Percentiles rank a stretch among this genome's conserved stretches.
Evolutionary conservation across 23 tunicate species (phyloP).

Genomic region (Clavelina lepadiformis): DNA sequence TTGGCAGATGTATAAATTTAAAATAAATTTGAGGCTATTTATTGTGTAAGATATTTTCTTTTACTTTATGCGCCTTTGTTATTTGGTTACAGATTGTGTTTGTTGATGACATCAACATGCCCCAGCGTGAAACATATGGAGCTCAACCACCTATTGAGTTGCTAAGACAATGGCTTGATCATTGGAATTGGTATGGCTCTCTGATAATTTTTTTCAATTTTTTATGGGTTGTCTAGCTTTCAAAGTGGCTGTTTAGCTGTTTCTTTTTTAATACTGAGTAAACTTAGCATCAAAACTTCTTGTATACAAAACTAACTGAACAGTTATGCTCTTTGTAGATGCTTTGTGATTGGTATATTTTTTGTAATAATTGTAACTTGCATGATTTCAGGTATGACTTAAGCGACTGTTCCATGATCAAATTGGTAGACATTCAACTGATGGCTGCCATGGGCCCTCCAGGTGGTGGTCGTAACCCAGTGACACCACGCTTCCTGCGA

Average conservation of each 20-base stretch:
- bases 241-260: neutral
- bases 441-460: conserved; percentile 99
- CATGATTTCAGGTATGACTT: conserved; percentile 82
- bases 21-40: neutral
- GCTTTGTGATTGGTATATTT: neutral
- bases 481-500: conserved; percentile 90
- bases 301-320: too few species aligned
- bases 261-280: too few species aligned
- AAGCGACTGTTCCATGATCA: conserved; percentile 76
- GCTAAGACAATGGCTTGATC: conserved; percentile 94
- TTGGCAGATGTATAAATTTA: neutral
- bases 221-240: neutral
- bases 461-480: conserved; percentile 98
- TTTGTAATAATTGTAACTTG: too few species aligned
- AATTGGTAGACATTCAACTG: conserved; percentile 81
- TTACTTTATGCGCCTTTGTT: neutral
- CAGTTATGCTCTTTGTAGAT: too few species aligned
- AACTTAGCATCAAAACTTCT: too few species aligned
- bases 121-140: conserved; percentile 84
- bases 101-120: conserved; percentile 99
- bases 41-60: neutral
- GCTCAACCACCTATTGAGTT: conserved; percentile 99
- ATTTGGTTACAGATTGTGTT: conserved; percentile 53
- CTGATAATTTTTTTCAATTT: neutral
- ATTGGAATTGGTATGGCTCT: conserved; percentile 89